phyloP scores from a whole-genome alignment of 2,113 vertebrate species.

The Mesembrinibis cayennensis region DNA sequence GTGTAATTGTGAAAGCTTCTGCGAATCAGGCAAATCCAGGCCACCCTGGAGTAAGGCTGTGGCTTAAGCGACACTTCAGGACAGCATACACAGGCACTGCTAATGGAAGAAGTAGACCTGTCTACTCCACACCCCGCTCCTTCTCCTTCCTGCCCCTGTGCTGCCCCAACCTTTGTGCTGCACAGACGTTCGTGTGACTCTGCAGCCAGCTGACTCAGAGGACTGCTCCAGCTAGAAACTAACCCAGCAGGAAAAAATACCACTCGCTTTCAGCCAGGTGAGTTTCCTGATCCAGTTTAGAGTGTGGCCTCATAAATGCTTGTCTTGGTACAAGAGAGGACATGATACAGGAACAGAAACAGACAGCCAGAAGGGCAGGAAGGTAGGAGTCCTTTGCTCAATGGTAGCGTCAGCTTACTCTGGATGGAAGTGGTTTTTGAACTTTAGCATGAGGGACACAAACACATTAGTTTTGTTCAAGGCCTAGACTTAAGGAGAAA shows the following conservation, averaged over 20 bases:
- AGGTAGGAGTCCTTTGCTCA: neutral
- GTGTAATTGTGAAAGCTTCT: neutral
- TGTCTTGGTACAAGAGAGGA: neutral
- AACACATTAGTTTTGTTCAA: neutral
- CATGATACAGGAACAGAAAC: neutral
- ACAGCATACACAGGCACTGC: neutral
- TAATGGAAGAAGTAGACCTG: neutral
- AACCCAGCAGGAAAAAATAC: neutral
- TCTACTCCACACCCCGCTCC: neutral
- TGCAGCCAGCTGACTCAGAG: neutral
- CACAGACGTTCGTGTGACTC: neutral
- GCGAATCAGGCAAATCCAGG: neutral
- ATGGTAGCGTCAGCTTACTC: neutral
- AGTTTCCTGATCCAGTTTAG: neutral
- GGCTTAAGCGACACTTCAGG: neutral
- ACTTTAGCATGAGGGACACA: neutral
- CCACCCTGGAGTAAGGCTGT: neutral
- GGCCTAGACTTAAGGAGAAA: neutral
- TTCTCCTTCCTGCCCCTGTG: neutral
- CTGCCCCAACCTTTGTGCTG: neutral
- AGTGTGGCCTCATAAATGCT: neutral
- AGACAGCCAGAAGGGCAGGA: neutral
- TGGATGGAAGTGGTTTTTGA: neutral
- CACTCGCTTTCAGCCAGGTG: neutral
- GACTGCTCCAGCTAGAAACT: neutral